phyloP scores from a whole-genome alignment of 2,113 vertebrate genomes.

The Panthera tigris region DNA sequence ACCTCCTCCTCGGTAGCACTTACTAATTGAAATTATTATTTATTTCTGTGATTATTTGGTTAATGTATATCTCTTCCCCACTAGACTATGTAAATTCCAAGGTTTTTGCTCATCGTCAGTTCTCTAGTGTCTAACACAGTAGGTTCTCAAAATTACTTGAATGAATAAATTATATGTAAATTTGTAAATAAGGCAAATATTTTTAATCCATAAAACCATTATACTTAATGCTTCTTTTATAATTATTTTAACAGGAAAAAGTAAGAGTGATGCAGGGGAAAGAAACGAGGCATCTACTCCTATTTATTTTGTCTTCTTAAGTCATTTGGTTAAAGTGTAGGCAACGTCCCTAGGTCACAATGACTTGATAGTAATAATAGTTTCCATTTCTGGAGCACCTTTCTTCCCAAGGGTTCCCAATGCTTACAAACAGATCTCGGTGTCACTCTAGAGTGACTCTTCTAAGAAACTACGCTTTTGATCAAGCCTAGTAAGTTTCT shows the following conservation, averaged over 20 bases:
- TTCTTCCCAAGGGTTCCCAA: background rate
- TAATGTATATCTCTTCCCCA: background rate
- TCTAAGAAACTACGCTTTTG: background rate
- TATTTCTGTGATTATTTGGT: background rate
- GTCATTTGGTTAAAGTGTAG: background rate
- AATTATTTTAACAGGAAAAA: constrained; percentile 27
- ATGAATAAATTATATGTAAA: background rate
- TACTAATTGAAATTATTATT: background rate
- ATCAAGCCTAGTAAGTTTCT: background rate
- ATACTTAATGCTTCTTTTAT: background rate
- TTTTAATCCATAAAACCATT: background rate
- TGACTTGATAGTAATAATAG: background rate
- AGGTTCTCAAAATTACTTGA: constrained; percentile 16
- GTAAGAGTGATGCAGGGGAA: background rate
- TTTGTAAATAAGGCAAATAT: background rate
- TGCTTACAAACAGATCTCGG: background rate
- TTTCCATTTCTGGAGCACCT: background rate
- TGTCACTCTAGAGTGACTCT: background rate
- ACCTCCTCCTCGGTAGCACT: background rate
- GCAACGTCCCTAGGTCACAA: background rate
- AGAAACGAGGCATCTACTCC: background rate
- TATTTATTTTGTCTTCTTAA: background rate
- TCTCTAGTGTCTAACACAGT: background rate
- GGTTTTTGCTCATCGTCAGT: background rate
- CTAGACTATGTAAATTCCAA: background rate